Percentiles rank a stretch among this genome's conserved stretches.
Evolutionary conservation across 2,888 invertebrate species (phyloP).

Genomic region (Erebia ligea): DNA sequence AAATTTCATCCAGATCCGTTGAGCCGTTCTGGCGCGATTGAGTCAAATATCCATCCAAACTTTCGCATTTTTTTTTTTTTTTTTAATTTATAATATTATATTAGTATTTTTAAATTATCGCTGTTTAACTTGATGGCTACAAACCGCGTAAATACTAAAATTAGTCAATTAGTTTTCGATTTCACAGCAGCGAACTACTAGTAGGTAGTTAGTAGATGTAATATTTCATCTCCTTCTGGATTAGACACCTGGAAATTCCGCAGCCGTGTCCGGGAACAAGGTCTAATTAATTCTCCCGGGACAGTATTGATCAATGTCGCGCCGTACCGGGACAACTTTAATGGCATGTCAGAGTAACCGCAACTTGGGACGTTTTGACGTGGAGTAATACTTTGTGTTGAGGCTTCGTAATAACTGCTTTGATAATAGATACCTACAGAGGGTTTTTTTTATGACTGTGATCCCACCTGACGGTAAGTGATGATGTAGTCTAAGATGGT

Average conservation of each 20-base stretch:
- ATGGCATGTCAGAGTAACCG: constrained; percentile 21
- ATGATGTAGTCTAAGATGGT: no score
- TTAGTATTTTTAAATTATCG: no score
- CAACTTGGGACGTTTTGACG: constrained; percentile 4
- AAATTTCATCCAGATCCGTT: no score
- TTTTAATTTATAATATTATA: no score
- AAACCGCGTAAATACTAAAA: no score
- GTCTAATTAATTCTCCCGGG: constrained; percentile 33
- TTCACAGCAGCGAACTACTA: no score
- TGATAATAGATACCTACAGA: not conserved
- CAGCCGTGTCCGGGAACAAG: constrained; percentile 3
- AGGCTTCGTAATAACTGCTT: not conserved
- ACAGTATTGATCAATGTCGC: constrained; percentile 33
- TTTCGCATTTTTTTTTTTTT: no score
- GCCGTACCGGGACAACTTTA: constrained; percentile 19
- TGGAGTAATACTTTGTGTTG: not conserved
- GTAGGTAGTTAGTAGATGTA: not conserved
- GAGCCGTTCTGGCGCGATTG: no score
- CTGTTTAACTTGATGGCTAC: no score
- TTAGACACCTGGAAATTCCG: constrained; percentile 3
- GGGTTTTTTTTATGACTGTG: not conserved
- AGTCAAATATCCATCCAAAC: no score
- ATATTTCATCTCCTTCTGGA: not conserved
- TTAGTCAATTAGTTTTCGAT: no score
- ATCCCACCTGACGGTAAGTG: no score